A percentile compares a stretch with the other conserved stretches of the same genome.
These are phyloP conservation scores for Pteronotus mesoamericanus DNA, from an alignment of 2,797 vertebrate species.

Conservation along the genomic window DNA sequence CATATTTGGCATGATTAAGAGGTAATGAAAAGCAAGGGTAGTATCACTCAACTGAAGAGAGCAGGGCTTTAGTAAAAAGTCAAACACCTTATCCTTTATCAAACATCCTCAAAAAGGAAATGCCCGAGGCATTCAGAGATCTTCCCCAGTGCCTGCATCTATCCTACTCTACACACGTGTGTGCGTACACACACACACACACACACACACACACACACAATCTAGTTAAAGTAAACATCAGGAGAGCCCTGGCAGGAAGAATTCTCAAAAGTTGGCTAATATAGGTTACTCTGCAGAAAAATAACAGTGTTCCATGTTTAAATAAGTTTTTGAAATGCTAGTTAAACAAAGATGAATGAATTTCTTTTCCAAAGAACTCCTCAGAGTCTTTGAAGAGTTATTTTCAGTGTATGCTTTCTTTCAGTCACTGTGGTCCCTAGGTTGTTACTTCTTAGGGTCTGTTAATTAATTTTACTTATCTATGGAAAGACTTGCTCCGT, in stretches of 20 bases:
- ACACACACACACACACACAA: not conserved
- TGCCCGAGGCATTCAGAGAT: not conserved
- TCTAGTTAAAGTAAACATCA: not conserved
- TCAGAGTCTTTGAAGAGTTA: not conserved
- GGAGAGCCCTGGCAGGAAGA: not conserved
- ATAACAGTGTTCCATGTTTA: slow-evolving; percentile 19
- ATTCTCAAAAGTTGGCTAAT: not conserved
- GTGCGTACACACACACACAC: not conserved
- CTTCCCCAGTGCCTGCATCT: not conserved
- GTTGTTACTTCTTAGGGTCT: not conserved
- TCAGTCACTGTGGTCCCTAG: not conserved
- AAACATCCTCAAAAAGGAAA: not conserved
- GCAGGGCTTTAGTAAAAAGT: not conserved
- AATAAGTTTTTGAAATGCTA: slow-evolving; percentile 32
- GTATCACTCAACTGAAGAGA: not conserved
- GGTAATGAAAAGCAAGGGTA: not conserved
- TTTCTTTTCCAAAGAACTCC: slow-evolving; percentile 5
- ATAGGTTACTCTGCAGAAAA: not conserved
- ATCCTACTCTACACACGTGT: not conserved
- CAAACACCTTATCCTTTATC: not conserved
- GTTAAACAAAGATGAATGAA: slow-evolving; percentile 27
- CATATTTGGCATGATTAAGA: not conserved
- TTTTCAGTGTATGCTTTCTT: slow-evolving; percentile 3
- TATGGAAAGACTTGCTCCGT: not conserved
- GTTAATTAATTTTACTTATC: slow-evolving; percentile 44